phyloP scores from a whole-genome alignment of 2,888 invertebrate genomes.

The Tetragonula carbonaria region DNA sequence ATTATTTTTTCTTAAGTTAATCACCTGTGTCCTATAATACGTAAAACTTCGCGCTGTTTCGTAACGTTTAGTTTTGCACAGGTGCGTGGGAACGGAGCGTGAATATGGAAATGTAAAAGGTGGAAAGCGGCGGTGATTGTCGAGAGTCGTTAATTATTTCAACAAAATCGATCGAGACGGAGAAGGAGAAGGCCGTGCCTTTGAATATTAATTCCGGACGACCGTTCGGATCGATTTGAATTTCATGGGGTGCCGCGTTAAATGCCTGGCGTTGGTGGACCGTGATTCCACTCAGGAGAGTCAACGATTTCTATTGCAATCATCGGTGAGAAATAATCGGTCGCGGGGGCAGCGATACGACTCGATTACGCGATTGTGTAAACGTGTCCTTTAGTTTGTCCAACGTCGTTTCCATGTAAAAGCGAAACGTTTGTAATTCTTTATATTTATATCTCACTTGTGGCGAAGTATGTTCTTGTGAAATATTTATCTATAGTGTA shows the following conservation, averaged over 20 bases:
- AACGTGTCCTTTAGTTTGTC: background rate
- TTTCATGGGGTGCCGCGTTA: constrained; percentile 8
- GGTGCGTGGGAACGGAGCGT: background rate
- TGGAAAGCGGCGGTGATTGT: background rate
- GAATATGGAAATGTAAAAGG: background rate
- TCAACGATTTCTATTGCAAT: background rate
- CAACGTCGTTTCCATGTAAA: too few relatives aligned
- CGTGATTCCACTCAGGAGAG: background rate
- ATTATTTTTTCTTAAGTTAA: too few relatives aligned
- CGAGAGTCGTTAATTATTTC: constrained; percentile 1
- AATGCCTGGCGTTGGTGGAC: background rate
- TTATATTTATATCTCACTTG: too few relatives aligned
- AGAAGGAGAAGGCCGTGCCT: background rate
- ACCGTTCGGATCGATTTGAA: constrained; percentile 33
- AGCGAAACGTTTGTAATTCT: too few relatives aligned
- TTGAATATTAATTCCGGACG: constrained; percentile 37
- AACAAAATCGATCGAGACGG: background rate
- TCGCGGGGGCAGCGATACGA: background rate
- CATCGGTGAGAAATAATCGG: background rate
- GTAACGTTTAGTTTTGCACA: background rate
- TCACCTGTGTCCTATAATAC: too few relatives aligned
- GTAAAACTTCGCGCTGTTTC: background rate
- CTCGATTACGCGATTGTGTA: background rate
- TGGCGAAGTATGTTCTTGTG: too few relatives aligned
- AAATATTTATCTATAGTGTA: too few relatives aligned